phyloP scores from a whole-genome alignment of 2,888 invertebrate species.

The Drosophila helvetica region DNA sequence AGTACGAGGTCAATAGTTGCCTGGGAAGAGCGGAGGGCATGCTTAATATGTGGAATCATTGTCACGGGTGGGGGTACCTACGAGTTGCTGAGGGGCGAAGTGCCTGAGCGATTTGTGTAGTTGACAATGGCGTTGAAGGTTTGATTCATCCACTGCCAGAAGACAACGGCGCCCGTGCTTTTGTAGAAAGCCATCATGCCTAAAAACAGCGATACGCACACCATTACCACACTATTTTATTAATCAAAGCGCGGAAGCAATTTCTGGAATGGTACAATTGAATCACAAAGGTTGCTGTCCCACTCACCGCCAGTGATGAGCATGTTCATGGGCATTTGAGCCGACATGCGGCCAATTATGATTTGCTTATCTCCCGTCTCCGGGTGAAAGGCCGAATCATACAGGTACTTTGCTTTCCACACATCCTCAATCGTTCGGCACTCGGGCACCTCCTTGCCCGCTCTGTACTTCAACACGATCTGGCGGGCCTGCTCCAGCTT shows the following conservation, averaged over 20 bases:
- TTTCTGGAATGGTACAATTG: constrained; percentile 43
- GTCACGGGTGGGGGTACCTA: constrained; percentile 18
- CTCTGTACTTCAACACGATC: constrained; percentile 91
- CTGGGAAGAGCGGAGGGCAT: constrained; percentile 7
- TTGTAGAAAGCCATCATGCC: constrained; percentile 99
- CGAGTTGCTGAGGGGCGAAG: constrained; percentile 86
- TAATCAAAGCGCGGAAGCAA: constrained; percentile 59
- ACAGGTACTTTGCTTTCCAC: constrained; percentile 96
- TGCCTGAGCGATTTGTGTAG: constrained; percentile 97
- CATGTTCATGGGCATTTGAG: constrained; percentile 99
- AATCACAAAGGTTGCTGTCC: constrained; percentile 7
- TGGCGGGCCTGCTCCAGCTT: constrained; percentile 90
- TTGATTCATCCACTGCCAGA: constrained; percentile 99
- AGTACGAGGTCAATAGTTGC: constrained; percentile 93
- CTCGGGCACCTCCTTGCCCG: constrained; percentile 85
- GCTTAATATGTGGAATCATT: constrained; percentile 4
- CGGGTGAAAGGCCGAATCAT: constrained; percentile 99
- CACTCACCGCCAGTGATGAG: constrained; percentile 90
- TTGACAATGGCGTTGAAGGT: constrained; percentile 99
- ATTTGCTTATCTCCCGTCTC: constrained; percentile 99
- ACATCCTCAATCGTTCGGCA: constrained; percentile 91
- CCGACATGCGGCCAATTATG: constrained; percentile 97
- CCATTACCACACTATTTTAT: constrained; percentile 25
- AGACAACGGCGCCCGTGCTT: constrained; percentile 94
- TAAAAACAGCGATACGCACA: constrained; percentile 8